Evolutionary conservation across 2,113 vertebrate species (phyloP).

Genomic region (Leptocoma aspasia): DNA sequence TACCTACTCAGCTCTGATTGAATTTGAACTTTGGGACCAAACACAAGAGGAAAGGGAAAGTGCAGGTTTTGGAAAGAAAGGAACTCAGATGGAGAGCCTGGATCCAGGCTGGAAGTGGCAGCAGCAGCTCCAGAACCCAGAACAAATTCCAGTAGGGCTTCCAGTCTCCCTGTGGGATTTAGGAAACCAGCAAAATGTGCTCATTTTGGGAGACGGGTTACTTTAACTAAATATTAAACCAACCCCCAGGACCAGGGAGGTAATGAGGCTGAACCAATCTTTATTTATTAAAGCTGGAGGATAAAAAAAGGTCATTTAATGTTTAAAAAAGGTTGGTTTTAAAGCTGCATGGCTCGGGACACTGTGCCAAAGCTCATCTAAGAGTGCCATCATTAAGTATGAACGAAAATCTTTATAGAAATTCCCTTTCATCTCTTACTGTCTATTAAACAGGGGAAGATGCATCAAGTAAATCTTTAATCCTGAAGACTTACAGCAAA

Average conservation of each 20-base stretch:
- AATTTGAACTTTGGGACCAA: background rate
- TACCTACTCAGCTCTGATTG: background rate
- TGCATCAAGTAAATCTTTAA: conserved; percentile 46
- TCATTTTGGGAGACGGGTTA: background rate
- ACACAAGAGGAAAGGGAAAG: background rate
- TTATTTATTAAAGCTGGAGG: conserved; percentile 64
- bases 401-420: conserved; percentile 61
- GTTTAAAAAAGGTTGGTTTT: conserved; percentile 67
- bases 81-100: background rate
- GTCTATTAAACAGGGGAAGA: conserved; percentile 59
- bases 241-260: conserved; percentile 12
- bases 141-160: background rate
- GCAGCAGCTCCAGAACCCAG: background rate
- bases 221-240: conserved; percentile 38
- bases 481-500: conserved; percentile 47
- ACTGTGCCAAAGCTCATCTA: conserved; percentile 55
- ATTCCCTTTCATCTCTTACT: conserved; percentile 65
- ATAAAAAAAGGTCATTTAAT: conserved; percentile 72
- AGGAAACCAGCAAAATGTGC: background rate
- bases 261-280: conserved; percentile 57
- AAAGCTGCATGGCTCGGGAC: conserved; percentile 64
- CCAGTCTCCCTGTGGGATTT: background rate
- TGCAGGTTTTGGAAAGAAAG: background rate
- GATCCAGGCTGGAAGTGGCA: background rate
- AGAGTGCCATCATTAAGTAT: conserved; percentile 65